These are phyloP conservation scores for Heliconius nattereri DNA, from an alignment of 1,140 invertebrate species.

Conservation along the genomic window DNA sequence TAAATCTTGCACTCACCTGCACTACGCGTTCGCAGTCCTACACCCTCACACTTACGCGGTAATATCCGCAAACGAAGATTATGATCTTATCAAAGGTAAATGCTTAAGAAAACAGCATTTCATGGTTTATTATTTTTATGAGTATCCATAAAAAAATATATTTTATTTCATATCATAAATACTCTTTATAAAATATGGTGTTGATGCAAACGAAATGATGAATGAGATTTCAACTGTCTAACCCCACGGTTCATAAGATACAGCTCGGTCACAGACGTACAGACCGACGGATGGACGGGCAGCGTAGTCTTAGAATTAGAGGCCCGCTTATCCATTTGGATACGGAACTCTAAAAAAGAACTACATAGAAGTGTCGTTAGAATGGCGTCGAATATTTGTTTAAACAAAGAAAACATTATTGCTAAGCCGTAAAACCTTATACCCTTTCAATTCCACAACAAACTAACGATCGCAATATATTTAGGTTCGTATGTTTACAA, in stretches of 20 bases:
- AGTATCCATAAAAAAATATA: too few species aligned
- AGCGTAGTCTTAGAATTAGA: too few species aligned
- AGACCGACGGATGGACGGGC: too few species aligned
- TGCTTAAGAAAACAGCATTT: not conserved
- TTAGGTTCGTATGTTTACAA: not conserved
- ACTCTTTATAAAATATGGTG: not conserved
- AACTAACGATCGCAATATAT: not conserved
- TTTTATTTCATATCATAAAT: too few species aligned
- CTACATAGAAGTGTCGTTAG: too few species aligned
- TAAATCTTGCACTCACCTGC: slow-evolving; percentile 89
- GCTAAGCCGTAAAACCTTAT: not conserved
- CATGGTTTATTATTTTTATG: not conserved
- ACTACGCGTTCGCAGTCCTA: slow-evolving; percentile 89
- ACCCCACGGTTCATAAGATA: too few species aligned
- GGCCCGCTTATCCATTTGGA: too few species aligned
- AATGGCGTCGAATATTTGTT: too few species aligned
- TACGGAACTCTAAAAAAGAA: too few species aligned
- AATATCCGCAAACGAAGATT: slow-evolving; percentile 82
- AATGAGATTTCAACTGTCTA: too few species aligned
- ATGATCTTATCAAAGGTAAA: slow-evolving; percentile 82
- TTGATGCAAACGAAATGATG: not conserved
- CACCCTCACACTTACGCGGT: slow-evolving; percentile 84
- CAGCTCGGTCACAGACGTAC: too few species aligned
- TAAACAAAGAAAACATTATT: too few species aligned
- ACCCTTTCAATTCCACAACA: not conserved